These are phyloP conservation scores for Meles meles DNA, from an alignment of 2,113 vertebrate species.

Conservation along the genomic window DNA sequence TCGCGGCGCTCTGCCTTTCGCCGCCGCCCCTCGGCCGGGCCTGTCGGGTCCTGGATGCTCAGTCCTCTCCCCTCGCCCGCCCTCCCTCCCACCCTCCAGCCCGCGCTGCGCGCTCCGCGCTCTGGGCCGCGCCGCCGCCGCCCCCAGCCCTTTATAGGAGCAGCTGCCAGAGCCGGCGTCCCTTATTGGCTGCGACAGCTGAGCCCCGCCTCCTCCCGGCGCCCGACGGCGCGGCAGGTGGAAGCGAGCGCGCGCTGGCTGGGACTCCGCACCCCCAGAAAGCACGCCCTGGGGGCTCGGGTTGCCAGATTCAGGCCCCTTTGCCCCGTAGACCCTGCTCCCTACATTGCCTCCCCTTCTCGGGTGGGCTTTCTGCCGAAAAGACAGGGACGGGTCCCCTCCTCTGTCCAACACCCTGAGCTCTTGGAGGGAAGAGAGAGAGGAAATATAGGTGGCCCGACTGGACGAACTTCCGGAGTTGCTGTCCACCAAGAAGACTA, in stretches of 20 bases:
- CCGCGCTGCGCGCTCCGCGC: slow-evolving; percentile 75
- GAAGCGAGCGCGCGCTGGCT: slow-evolving; percentile 30
- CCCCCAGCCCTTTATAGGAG: slow-evolving; percentile 77
- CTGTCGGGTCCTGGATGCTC: not conserved
- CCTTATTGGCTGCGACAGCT: slow-evolving; percentile 54
- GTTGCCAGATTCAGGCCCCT: not conserved
- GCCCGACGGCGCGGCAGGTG: slow-evolving; percentile 75
- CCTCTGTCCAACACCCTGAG: not conserved
- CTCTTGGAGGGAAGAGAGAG: not conserved
- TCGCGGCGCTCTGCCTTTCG: slow-evolving; percentile 16
- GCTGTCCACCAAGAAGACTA: not conserved
- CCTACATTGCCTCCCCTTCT: not conserved
- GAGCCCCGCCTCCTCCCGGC: slow-evolving; percentile 60
- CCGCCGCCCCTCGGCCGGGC: slow-evolving; percentile 31
- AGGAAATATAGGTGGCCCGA: not conserved
- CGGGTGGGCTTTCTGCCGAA: not conserved
- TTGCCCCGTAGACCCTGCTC: not conserved
- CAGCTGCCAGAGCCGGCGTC: slow-evolving; percentile 66
- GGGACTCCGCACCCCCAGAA: not conserved
- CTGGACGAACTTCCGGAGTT: not conserved
- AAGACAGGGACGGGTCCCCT: not conserved
- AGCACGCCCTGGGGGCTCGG: not conserved
- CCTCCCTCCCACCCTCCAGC: slow-evolving; percentile 72
- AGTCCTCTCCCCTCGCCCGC: slow-evolving; percentile 62
- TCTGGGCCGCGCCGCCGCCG: slow-evolving; percentile 77